Conservation (phyloP, 92 coral and sea anemone species). For the Paragorgia papillata region DNA sequence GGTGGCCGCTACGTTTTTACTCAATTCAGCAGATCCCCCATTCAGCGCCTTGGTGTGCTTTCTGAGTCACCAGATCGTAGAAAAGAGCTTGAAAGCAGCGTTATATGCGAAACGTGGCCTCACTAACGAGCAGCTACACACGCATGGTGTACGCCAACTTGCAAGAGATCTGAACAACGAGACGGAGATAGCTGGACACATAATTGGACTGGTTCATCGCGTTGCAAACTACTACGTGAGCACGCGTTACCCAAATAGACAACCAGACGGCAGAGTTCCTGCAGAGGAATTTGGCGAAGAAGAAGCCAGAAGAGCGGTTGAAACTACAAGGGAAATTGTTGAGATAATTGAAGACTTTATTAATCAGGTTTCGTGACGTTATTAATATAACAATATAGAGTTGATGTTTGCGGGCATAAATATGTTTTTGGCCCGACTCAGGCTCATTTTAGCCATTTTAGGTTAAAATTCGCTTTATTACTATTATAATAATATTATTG, state of each 20-base stretch:
- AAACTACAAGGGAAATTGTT: constrained; percentile 63
- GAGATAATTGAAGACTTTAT: constrained; percentile 70
- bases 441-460: too few species aligned
- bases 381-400: too few species aligned
- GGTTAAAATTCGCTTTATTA: too few species aligned
- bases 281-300: constrained; percentile 76
- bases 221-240: constrained; percentile 82
- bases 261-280: constrained; percentile 77
- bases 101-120: constrained; percentile 91
- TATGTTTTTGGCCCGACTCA: too few species aligned
- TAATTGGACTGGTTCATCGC: constrained; percentile 76
- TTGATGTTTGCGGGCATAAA: too few species aligned
- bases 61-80: constrained; percentile 90
- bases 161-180: constrained; percentile 80
- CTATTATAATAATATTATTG: too few species aligned
- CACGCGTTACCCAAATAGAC: constrained; percentile 94
- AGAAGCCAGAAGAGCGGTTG: constrained; percentile 80
- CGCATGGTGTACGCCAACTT: constrained; percentile 86
- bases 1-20: constrained; percentile 70
- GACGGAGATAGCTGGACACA: constrained; percentile 77
- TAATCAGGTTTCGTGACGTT: too few species aligned
- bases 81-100: constrained; percentile 84
- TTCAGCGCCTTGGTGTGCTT: constrained; percentile 86
- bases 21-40: constrained; percentile 47
- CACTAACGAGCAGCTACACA: constrained; percentile 84